These are phyloP conservation scores for Vulpes ferrilata DNA, from an alignment of 2,113 vertebrate genomes.

Conservation along the genomic window DNA sequence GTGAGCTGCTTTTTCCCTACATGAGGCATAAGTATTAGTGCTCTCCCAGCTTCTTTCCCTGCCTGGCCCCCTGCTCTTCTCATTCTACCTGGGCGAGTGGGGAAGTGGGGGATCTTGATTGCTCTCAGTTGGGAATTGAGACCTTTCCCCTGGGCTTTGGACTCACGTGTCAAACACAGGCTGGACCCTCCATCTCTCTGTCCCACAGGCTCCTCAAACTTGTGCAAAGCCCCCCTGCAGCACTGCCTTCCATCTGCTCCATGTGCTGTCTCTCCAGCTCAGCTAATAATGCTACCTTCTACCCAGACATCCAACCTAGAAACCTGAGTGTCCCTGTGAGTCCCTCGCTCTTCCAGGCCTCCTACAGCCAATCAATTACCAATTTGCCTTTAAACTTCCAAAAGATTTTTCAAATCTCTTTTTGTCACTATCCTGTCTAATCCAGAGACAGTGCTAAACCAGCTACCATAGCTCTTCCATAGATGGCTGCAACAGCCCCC, in stretches of 20 bases:
- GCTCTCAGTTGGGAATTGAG: background rate
- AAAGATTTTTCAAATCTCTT: background rate
- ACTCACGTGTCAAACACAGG: background rate
- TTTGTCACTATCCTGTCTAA: background rate
- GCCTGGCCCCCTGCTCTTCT: background rate
- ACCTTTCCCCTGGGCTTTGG: background rate
- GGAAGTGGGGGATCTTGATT: background rate
- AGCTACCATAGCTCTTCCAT: background rate
- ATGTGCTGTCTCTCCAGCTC: background rate
- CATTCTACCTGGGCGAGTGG: background rate
- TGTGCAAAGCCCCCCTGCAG: background rate
- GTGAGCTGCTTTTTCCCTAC: background rate
- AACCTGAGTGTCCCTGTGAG: background rate
- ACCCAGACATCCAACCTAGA: background rate
- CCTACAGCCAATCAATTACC: background rate
- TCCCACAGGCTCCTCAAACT: background rate
- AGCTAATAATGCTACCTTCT: background rate
- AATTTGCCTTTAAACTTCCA: background rate
- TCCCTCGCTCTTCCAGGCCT: background rate
- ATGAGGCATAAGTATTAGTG: background rate
- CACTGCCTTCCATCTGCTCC: too few species aligned
- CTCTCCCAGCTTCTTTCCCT: background rate
- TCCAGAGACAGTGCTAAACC: background rate
- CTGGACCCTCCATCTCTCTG: background rate
- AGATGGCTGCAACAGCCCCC: background rate